A percentile compares a stretch with the other conserved stretches of the same genome.
Evolutionary conservation across 1,140 invertebrate species (phyloP).

Genomic region (Stenopsyche tienmushanensis): DNA sequence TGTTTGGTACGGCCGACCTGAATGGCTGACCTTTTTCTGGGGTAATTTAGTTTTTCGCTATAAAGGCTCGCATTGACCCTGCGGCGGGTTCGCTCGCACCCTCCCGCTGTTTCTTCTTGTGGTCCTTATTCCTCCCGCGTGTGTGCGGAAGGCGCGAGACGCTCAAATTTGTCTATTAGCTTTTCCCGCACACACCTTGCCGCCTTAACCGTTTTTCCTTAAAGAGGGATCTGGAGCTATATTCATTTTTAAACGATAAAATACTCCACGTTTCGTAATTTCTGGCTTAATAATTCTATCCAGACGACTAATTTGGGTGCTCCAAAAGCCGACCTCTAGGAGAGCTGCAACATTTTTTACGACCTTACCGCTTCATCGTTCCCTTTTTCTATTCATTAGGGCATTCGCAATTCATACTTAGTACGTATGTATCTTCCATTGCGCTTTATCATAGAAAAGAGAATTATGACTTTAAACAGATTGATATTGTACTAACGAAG

Average conservation of each 20-base stretch:
- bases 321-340: no score
- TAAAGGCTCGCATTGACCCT: slow-evolving; percentile 10
- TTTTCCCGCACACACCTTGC: slow-evolving; percentile 19
- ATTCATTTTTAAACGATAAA: slow-evolving; percentile 1
- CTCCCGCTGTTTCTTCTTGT: slow-evolving; percentile 18
- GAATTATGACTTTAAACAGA: no score
- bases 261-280: neutral
- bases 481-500: no score
- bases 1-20: slow-evolving; percentile 32
- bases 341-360: no score
- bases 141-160: slow-evolving; percentile 15
- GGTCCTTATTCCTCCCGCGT: slow-evolving; percentile 12
- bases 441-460: no score
- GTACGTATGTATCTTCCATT: no score
- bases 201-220: neutral
- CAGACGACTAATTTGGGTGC: no score
- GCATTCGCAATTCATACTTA: neutral
- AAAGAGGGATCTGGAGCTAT: neutral
- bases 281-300: no score
- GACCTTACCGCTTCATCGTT: no score
- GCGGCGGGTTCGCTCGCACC: slow-evolving; percentile 2
- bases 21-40: slow-evolving; percentile 32
- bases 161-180: slow-evolving; percentile 30
- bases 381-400: neutral
- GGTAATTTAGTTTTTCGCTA: slow-evolving; percentile 28